phyloP scores from a whole-genome alignment of 2,797 vertebrate genomes.

The Channallabes apus region DNA sequence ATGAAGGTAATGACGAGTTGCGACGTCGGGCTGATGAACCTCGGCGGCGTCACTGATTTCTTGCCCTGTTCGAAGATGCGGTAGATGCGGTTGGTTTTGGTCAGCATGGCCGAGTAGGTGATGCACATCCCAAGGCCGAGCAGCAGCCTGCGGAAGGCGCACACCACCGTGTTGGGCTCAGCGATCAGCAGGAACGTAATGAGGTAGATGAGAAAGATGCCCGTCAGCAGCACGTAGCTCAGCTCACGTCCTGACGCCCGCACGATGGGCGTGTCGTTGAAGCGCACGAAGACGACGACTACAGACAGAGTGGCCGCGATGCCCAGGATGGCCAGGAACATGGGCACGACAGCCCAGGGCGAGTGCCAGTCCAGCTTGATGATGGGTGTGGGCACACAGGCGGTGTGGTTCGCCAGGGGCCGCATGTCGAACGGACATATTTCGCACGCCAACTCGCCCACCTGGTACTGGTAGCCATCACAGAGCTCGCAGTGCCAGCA shows the following conservation, averaged over 20 bases:
- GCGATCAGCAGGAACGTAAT: constrained; percentile 93
- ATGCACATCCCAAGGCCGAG: constrained; percentile 86
- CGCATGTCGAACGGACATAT: constrained; percentile 82
- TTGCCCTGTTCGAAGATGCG: constrained; percentile 90
- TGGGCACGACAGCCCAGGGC: constrained; percentile 81
- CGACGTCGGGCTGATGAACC: constrained; percentile 90
- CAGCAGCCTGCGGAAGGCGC: constrained; percentile 82
- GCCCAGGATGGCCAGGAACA: constrained; percentile 82
- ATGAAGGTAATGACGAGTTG: constrained; percentile 87
- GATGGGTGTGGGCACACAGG: constrained; percentile 82
- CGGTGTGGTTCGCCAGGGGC: constrained; percentile 77
- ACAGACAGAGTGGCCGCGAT: constrained; percentile 78
- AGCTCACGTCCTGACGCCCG: constrained; percentile 86
- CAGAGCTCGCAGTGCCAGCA: constrained; percentile 96
- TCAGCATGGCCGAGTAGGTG: constrained; percentile 87
- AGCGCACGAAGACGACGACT: constrained; percentile 78
- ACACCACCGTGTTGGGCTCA: constrained; percentile 76
- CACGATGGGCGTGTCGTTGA: constrained; percentile 88
- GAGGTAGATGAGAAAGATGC: constrained; percentile 81
- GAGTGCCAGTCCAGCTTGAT: constrained; percentile 87
- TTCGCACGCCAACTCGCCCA: constrained; percentile 82
- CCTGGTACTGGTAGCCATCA: constrained; percentile 85
- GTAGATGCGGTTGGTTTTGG: constrained; percentile 92
- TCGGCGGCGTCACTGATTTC: constrained; percentile 83
- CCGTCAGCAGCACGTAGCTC: constrained; percentile 85